These are phyloP conservation scores for Drepana arcuata DNA, from an alignment of 1,140 invertebrate species.

Conservation along the genomic window DNA sequence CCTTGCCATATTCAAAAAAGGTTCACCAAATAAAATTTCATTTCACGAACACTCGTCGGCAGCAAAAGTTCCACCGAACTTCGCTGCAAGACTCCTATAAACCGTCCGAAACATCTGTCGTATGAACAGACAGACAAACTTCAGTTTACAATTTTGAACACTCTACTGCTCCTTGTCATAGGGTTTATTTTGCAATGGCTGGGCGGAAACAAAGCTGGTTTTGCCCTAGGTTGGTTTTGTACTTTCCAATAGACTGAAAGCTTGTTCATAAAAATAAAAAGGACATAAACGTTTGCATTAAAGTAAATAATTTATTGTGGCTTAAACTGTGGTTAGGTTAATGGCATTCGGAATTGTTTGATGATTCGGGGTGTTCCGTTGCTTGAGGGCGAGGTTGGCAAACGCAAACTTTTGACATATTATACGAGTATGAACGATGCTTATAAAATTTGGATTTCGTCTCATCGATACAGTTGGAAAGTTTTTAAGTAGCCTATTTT, in stretches of 20 bases:
- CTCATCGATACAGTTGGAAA: no score
- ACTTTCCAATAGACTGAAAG: conserved; percentile 12
- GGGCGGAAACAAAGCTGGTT: not conserved
- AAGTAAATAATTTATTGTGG: conserved; percentile 21
- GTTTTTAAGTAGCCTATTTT: no score
- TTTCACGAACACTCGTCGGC: conserved; percentile 34
- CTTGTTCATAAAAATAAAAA: conserved; percentile 25
- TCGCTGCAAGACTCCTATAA: conserved; percentile 37
- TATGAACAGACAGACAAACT: conserved; percentile 28
- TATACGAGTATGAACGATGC: no score
- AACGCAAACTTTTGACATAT: no score
- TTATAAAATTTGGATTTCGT: no score
- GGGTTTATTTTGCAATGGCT: conserved; percentile 1
- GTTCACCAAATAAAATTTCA: conserved; percentile 49
- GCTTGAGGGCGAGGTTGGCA: no score
- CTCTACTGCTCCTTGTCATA: not conserved
- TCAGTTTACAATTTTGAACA: no score
- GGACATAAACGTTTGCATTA: conserved; percentile 16
- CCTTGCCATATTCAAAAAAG: conserved; percentile 51
- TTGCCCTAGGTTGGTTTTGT: conserved; percentile 17
- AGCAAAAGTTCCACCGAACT: conserved; percentile 26
- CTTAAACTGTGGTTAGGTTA: no score
- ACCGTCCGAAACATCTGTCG: conserved; percentile 42
- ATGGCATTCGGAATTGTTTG: conserved; percentile 7
- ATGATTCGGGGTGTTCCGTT: conserved; percentile 9